phyloP scores from a whole-genome alignment of 2,113 vertebrate genomes.

The Takifugu bimaculatus region DNA sequence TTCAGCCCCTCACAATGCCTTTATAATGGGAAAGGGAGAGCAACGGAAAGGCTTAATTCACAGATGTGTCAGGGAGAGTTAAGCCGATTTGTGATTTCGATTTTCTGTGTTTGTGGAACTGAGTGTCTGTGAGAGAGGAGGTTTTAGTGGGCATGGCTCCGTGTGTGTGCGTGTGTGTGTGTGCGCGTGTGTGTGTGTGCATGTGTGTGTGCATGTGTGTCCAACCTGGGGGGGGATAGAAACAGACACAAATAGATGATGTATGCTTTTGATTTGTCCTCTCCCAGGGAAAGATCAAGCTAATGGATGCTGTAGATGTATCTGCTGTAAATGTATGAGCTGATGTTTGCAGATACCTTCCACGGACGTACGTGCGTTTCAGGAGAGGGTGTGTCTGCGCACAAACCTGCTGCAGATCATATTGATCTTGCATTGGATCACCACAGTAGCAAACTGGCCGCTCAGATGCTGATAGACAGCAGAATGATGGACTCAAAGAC shows the following conservation, averaged over 20 bases:
- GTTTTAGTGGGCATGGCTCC: conserved; percentile 19
- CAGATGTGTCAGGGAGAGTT: conserved; percentile 72
- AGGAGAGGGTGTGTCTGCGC: neutral
- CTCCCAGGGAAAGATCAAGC: conserved; percentile 2
- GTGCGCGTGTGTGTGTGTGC: conserved; percentile 12
- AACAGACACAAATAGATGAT: conserved; percentile 55
- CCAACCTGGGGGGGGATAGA: conserved; percentile 12
- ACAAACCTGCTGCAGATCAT: conserved; percentile 33
- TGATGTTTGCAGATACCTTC: conserved; percentile 32
- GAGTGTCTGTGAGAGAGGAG: conserved; percentile 55
- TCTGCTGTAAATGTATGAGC: conserved; percentile 35
- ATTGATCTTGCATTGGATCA: conserved; percentile 49
- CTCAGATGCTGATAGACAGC: conserved; percentile 47
- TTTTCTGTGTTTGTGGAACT: conserved; percentile 70
- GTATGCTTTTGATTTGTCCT: conserved; percentile 51
- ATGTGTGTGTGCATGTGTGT: neutral
- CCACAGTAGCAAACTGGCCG: conserved; percentile 28
- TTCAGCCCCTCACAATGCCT: conserved; percentile 66
- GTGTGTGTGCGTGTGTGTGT: conserved; percentile 25
- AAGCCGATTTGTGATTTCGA: conserved; percentile 76
- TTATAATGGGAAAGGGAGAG: conserved; percentile 68
- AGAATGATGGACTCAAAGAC: conserved; percentile 20
- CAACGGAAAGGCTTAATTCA: conserved; percentile 71
- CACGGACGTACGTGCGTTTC: conserved; percentile 11
- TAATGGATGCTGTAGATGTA: conserved; percentile 26